Base-by-base conservation (phyloP, 2,797 vertebrate genomes). In the Rhinella marina region DNA sequence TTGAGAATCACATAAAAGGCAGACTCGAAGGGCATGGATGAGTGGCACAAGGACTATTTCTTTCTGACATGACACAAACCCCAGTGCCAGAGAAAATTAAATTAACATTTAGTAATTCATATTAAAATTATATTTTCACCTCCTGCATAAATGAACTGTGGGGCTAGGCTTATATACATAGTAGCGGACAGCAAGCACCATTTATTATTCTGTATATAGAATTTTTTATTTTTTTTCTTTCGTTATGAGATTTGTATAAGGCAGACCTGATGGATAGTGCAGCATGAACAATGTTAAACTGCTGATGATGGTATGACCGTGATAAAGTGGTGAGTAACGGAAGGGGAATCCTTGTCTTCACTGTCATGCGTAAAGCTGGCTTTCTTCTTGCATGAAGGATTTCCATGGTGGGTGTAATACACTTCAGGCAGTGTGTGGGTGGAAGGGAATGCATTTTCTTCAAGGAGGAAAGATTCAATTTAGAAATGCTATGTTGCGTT, bases 101-200 rank as follows among this genome's bases (percentile, higher is more conserved):
- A 86, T 89, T 84, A 89, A 84, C 85, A 84, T 89, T 86, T 86
- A 80, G 85, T 84, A 86, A 89, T 89, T 87, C 75, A 80, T 89
- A 79, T 73, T 83, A 86, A 87, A 89, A 89, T 89, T 73, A 84
- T 72, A 86, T 86, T 86, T 79, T 48, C 75, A 86, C 75, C 75
- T 72, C 56, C 52, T 73, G 81, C 75, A 48, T 86, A 86, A 89
- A 70, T 76, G 50, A 84, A 73, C 80, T 84, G 82, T 77, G 84
- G 70, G 59, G 48, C 59, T 23, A 32, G 41, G 64, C 64, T 79
- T 50, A 21, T 21, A 27, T 25, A 64, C n/a, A 59, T 79, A 29
- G 66, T 27, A 66, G 57, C 62, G 25, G 54, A 82, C n/a, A 19
- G 23, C 50, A 29, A 29, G 62, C 52, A 6, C 17, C 29, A 84